Evolutionary conservation across 2,113 vertebrate species (phyloP).

Genomic region (Micronisus gabar): DNA sequence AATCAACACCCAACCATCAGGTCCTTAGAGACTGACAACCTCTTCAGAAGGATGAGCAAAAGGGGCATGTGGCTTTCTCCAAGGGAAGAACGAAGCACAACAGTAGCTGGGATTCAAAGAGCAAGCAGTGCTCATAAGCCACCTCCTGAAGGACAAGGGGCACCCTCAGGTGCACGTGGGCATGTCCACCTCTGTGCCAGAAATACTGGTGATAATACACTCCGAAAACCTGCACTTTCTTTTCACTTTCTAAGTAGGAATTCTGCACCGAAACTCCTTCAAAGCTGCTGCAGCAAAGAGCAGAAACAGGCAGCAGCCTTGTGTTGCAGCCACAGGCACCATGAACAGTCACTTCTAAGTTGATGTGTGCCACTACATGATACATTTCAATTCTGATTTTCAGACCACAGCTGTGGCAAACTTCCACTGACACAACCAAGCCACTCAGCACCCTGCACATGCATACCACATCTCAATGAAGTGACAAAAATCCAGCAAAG

Average conservation of each 20-base stretch:
- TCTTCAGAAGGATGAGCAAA: not conserved
- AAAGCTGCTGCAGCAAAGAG: not conserved
- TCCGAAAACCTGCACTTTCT: not conserved
- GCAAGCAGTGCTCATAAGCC: not conserved
- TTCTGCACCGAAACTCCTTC: not conserved
- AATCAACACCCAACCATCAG: not conserved
- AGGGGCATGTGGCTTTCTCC: not conserved
- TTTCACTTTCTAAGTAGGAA: not conserved
- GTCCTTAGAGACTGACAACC: not conserved
- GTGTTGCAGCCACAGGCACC: not conserved
- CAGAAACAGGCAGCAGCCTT: not conserved
- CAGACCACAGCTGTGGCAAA: not conserved
- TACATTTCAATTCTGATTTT: not conserved
- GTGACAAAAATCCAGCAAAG: not conserved
- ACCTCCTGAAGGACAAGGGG: not conserved
- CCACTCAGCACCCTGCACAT: not conserved
- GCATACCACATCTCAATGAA: not conserved
- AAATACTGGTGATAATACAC: not conserved
- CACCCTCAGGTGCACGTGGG: not conserved
- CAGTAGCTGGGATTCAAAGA: not conserved
- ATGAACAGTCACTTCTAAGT: not conserved
- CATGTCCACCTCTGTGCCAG: not conserved
- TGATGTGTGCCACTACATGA: accelerated
- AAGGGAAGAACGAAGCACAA: not conserved
- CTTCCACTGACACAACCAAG: not conserved